Base-by-base conservation (phyloP, 2,888 invertebrate genomes). In the Cantharis rustica region DNA sequence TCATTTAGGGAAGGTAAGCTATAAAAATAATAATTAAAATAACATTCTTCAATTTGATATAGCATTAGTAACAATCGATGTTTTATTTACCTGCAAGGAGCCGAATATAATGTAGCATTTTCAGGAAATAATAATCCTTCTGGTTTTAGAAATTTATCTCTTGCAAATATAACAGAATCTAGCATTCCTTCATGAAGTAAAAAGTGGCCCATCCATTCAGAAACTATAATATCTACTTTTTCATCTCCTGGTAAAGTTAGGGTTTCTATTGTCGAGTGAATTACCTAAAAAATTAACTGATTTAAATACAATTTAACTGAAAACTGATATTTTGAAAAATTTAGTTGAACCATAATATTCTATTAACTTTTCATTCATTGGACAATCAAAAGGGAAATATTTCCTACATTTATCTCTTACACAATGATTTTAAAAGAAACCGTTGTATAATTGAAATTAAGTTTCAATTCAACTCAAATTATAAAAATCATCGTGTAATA, bases 201-300 rank as follows among this genome's bases (percentile, higher is more conserved):
- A 88, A 97, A 98, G 88, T 98, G 98, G 0, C 98, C 98, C 98
- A 98, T 98, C 98, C 98, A 98, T 89, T 98, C 98, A 0, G 98
- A 98, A 5, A 98, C 92, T 79, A 98, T 95, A 10, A 96, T 91
- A 87, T 98, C 98, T 1, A 96, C 95, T 87, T 94, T 93, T 10
- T 90, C 90, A 71, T 91, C 85, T 79, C 87, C 89, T 0, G 94
- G 93, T 70, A 95, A 87, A 10, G 70, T 73, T 3, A 96, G 90
- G 84, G 96, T 93, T 89, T 97, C 97, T 9, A 96, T 91, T 89
- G 90, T 91, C 71, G 91, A 92, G 84, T 95, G 93, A 64, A 96
- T 91, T 10, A 96, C 92, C 92, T 93, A 81, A 27, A 87, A 84
- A 68, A 47, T n/a, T n/a, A n/a, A n/a, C 7, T 47, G 5, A 31